Evolutionary conservation across 2,113 vertebrate species (phyloP).

Genomic region (Istiophorus platypterus): DNA sequence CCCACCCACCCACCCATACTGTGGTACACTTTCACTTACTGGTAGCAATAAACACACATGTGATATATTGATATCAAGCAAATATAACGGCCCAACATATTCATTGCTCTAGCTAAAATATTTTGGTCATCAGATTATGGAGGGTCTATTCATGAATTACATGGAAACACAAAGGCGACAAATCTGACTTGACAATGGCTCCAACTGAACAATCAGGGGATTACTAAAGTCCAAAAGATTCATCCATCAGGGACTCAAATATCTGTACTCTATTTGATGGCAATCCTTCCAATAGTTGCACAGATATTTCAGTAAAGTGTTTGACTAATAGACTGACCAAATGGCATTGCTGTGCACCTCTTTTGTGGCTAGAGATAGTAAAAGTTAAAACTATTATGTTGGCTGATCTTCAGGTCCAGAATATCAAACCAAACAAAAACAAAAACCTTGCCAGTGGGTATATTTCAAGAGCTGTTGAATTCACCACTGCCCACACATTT

Average conservation of each 20-base stretch:
- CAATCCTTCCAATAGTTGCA: not conserved
- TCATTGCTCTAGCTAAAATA: not conserved
- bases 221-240: not conserved
- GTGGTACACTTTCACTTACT: not conserved
- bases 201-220: not conserved
- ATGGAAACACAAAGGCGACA: not conserved
- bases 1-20: no score
- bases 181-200: not conserved
- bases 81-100: no score
- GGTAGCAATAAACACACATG: not conserved
- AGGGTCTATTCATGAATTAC: not conserved
- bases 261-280: not conserved
- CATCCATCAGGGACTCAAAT: not conserved
- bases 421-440: conserved; percentile 5
- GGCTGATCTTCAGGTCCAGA: not conserved
- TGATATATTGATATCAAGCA: not conserved
- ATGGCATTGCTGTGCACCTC: not conserved
- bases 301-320: not conserved
- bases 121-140: not conserved
- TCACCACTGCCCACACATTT: conserved; percentile 6
- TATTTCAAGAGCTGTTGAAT: not conserved
- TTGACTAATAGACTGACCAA: not conserved
- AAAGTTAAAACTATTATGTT: not conserved
- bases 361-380: not conserved
- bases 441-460: not conserved